Conservation (phyloP, 2,113 vertebrate species). For the Glaucidium brasilianum region DNA sequence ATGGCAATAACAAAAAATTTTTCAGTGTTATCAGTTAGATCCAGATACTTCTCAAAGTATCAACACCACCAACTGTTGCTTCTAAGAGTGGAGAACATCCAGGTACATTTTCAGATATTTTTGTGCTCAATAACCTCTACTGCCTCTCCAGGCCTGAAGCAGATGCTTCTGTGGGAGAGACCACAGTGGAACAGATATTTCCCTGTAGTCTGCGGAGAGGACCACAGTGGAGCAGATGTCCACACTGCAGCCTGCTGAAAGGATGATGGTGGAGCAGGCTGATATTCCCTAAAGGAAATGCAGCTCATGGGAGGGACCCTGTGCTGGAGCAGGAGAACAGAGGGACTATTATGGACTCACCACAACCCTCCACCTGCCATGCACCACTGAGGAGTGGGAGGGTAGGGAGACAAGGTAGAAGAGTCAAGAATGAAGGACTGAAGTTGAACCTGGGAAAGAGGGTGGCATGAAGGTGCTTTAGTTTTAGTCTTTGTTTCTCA, state of each 20-base stretch:
- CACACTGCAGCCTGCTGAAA: neutral
- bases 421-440: neutral
- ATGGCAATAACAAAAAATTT: neutral
- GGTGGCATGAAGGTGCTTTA: neutral
- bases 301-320: neutral
- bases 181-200: neutral
- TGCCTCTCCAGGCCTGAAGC: neutral
- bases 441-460: neutral
- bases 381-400: neutral
- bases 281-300: neutral
- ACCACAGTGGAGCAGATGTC: neutral
- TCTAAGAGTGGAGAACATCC: neutral
- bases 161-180: neutral
- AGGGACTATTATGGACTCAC: neutral
- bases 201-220: rapidly evolving
- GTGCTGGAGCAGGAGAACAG: neutral
- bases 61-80: neutral
- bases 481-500: neutral
- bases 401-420: neutral
- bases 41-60: neutral
- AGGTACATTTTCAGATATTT: neutral
- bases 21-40: neutral
- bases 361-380: neutral
- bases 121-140: neutral
- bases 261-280: neutral